Conservation (phyloP, 2,113 vertebrate species). For the Campylomormyrus numenius region DNA sequence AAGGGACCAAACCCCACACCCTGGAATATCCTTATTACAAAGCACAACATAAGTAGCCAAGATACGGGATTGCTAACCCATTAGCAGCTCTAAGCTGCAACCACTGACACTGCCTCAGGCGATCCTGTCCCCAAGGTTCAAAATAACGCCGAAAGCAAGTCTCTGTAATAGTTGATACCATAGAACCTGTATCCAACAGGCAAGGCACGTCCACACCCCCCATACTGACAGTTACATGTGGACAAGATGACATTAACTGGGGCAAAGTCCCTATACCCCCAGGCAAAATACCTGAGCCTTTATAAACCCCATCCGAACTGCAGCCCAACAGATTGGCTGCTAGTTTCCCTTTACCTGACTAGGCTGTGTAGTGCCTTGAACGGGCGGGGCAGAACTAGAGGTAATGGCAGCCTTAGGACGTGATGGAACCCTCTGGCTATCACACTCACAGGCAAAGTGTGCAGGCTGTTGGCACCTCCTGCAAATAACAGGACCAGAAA, state of each 20-base stretch:
- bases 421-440: too few species aligned
- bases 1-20: slow-evolving; percentile 33
- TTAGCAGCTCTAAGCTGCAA: slow-evolving; percentile 16
- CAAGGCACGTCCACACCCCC: neutral
- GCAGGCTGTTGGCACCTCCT: too few species aligned
- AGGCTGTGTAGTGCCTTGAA: too few species aligned
- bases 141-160: slow-evolving; percentile 17
- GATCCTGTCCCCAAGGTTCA: neutral
- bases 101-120: slow-evolving; percentile 5
- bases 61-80: slow-evolving; percentile 13
- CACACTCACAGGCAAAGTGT: too few species aligned
- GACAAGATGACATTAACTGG: neutral
- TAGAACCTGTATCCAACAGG: neutral
- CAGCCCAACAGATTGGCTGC: too few species aligned
- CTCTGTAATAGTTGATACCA: neutral
- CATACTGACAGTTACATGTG: neutral
- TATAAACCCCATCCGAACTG: too few species aligned
- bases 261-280: too few species aligned
- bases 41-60: neutral
- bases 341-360: too few species aligned
- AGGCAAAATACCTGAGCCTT: too few species aligned
- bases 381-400: too few species aligned
- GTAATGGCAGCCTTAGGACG: too few species aligned
- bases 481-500: too few species aligned
- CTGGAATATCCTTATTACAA: neutral